These are phyloP conservation scores for Zhuqinia jingwanae DNA, from an alignment of 2,888 invertebrate genomes.

Conservation along the genomic window DNA sequence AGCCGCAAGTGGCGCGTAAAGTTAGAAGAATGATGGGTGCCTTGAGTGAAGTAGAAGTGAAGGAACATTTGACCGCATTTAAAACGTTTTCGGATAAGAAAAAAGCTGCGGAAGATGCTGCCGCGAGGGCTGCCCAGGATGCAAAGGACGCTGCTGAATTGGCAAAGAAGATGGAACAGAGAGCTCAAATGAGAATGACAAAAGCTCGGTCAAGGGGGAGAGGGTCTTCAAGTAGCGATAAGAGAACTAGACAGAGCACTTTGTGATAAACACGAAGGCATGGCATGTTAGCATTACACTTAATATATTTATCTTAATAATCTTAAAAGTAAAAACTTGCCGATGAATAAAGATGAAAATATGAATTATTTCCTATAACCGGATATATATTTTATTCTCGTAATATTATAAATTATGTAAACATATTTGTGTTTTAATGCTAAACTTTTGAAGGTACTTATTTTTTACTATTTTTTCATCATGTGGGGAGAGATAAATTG, in stretches of 20 bases:
- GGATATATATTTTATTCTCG: no score
- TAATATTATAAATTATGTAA: no score
- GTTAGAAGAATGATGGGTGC: constrained; percentile 46
- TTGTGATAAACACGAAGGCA: no score
- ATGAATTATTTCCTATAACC: no score
- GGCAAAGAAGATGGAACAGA: constrained; percentile 14
- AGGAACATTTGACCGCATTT: constrained; percentile 44
- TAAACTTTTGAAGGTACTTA: no score
- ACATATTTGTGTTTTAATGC: no score
- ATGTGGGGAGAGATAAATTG: no score
- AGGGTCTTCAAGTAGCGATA: not conserved
- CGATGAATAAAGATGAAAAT: no score
- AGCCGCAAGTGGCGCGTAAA: constrained; percentile 40
- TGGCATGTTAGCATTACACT: no score
- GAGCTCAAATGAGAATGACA: not conserved
- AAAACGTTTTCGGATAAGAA: constrained; percentile 30
- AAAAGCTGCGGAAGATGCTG: constrained; percentile 48
- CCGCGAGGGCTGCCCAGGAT: constrained; percentile 50
- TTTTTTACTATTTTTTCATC: no score
- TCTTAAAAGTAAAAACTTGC: no score
- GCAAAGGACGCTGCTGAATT: constrained; percentile 50
- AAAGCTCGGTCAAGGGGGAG: not conserved
- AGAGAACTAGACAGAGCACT: not conserved
- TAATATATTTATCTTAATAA: no score
- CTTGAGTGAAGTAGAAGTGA: constrained; percentile 36